Evolutionary conservation across 2,113 vertebrate species (phyloP).

Genomic region (Propithecus coquereli): DNA sequence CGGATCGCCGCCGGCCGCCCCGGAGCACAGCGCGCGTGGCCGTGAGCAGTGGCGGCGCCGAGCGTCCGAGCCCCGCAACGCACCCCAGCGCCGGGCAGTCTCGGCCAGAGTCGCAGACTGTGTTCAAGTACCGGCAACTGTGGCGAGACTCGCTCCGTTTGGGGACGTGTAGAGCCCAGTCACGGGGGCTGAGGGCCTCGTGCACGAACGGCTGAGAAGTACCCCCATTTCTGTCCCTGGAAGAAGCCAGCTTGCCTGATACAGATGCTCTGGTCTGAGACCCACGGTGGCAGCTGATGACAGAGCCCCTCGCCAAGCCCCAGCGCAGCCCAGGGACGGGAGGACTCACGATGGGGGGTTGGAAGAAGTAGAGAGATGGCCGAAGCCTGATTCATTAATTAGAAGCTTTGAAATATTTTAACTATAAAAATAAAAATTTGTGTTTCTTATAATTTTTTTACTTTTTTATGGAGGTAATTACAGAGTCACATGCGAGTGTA

Average conservation of each 20-base stretch:
- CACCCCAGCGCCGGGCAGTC: accelerated
- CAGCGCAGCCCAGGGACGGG: no score
- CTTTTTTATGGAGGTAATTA: not conserved
- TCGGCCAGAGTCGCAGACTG: accelerated
- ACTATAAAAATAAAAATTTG: not conserved
- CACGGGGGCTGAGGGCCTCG: accelerated
- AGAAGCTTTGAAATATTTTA: not conserved
- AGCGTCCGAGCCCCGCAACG: not conserved
- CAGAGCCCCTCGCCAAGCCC: accelerated
- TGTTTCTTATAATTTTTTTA: not conserved
- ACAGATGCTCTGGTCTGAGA: not conserved
- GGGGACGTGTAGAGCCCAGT: accelerated
- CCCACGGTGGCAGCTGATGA: accelerated
- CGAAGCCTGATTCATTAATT: not conserved
- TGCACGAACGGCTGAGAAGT: accelerated
- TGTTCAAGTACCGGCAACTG: no score
- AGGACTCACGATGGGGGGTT: accelerated
- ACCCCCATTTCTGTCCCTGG: accelerated
- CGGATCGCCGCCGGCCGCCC: not conserved
- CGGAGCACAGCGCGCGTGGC: no score
- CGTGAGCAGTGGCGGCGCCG: no score
- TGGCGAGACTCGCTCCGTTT: accelerated
- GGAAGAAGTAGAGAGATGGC: not conserved
- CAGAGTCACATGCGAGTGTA: accelerated
- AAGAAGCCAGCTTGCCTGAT: not conserved